Percentiles rank a stretch among this genome's conserved stretches.
These are phyloP conservation scores for Lasioglossum zephyrum DNA, from an alignment of 2,888 invertebrate species.

Conservation along the genomic window DNA sequence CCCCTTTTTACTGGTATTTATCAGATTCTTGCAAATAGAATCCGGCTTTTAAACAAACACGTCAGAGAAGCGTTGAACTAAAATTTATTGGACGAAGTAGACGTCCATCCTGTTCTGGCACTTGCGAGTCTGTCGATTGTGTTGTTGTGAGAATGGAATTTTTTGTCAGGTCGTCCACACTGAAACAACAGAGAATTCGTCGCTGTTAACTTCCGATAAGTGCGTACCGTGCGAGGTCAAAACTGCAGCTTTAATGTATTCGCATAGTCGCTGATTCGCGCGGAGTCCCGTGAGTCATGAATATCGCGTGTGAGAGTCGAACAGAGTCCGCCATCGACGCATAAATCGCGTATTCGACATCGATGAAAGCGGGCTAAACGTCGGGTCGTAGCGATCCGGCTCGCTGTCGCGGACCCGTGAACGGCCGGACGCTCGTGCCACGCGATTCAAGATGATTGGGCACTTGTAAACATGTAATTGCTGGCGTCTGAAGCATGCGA, in stretches of 20 bases:
- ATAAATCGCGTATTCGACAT: slow-evolving; percentile 10
- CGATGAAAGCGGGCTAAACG: slow-evolving; percentile 26
- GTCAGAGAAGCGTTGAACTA: not conserved
- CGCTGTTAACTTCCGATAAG: slow-evolving; percentile 6
- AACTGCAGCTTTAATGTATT: slow-evolving; percentile 42
- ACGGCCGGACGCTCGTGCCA: too few relatives aligned
- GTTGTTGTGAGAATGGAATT: too few relatives aligned
- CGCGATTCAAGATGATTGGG: not conserved
- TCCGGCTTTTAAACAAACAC: not conserved
- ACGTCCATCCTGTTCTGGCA: too few relatives aligned
- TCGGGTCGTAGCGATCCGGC: not conserved
- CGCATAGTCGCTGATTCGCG: slow-evolving; percentile 22
- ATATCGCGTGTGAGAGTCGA: slow-evolving; percentile 74
- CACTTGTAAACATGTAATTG: not conserved
- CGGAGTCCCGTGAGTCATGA: slow-evolving; percentile 65
- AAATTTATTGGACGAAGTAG: too few relatives aligned
- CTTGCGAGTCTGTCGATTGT: too few relatives aligned
- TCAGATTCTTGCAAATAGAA: too few relatives aligned
- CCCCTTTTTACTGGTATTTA: too few relatives aligned
- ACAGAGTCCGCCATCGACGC: slow-evolving; percentile 29
- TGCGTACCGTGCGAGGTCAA: slow-evolving; percentile 25
- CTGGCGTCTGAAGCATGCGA: not conserved
- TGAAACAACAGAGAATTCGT: too few relatives aligned
- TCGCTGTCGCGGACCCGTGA: not conserved
- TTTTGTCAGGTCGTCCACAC: too few relatives aligned